phyloP scores from a whole-genome alignment of 2,888 invertebrate species.

The Alcis repandata region DNA sequence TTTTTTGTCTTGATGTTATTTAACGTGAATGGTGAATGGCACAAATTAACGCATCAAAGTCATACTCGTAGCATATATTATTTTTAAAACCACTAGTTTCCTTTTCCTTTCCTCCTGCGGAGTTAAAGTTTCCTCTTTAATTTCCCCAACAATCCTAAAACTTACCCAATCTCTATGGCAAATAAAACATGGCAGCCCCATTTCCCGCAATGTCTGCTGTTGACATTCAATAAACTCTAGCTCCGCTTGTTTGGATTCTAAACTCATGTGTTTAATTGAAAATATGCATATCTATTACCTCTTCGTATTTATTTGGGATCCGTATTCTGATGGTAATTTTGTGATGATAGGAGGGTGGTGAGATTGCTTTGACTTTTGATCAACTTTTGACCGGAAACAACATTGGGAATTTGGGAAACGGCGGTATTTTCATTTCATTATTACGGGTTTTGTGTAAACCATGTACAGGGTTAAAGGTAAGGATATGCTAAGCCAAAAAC shows the following conservation, averaged over 20 bases:
- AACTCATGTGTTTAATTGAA: slow-evolving; percentile 40
- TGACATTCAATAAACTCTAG: slow-evolving; percentile 40
- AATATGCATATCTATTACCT: slow-evolving; percentile 35
- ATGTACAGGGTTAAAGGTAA: too few relatives aligned
- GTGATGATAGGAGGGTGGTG: slow-evolving; percentile 15
- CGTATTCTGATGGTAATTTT: slow-evolving; percentile 34
- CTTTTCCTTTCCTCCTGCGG: too few relatives aligned
- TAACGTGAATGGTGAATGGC: too few relatives aligned
- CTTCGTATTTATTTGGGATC: slow-evolving; percentile 18
- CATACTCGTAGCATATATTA: too few relatives aligned
- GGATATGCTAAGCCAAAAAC: too few relatives aligned
- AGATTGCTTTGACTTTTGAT: slow-evolving; percentile 10
- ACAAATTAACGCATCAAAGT: too few relatives aligned
- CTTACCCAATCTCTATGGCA: slow-evolving; percentile 9
- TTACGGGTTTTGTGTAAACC: too few relatives aligned
- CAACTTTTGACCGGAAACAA: slow-evolving; percentile 2
- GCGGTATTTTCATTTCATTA: too few relatives aligned
- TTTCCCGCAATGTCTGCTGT: slow-evolving; percentile 33
- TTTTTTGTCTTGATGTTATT: too few relatives aligned
- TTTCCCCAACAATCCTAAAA: neutral
- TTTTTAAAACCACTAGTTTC: too few relatives aligned
- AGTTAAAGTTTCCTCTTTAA: neutral
- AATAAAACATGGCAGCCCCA: slow-evolving; percentile 24
- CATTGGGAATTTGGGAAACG: slow-evolving; percentile 2
- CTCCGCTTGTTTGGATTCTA: slow-evolving; percentile 29